Evolutionary conservation across 2,888 invertebrate species (phyloP), one percentile per base, ranked within the genome.

Genomic region (Disparrhopalites patrizii): DNA sequence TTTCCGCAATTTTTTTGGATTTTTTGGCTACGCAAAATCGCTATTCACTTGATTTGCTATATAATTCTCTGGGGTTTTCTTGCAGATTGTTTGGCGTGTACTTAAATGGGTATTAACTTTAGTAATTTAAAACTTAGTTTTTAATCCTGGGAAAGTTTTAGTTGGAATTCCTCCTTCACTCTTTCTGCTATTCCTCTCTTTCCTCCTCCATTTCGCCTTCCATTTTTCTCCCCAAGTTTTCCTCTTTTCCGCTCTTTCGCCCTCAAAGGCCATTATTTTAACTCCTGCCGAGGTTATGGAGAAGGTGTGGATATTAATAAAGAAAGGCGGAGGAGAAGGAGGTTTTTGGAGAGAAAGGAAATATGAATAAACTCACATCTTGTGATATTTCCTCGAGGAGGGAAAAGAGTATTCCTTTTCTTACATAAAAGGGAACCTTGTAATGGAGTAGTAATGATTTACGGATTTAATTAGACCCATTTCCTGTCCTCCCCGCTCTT

Each of bases 401-500:
- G 20, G 8, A 15, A 4, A 20, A 43, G n/a, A 4, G 5, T 43
- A 10, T 5, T 43, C n/a, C 8, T 10, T 20, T 43, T 43, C 5
- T 18, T n/a, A 10, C 8, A n/a, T n/a, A n/a, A n/a, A n/a, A 10
- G 43, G 43, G 5, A 10, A 20, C 5, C 8, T 43, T 43, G 43
- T 5, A 43, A 5, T n/a, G n/a, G n/a, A 43, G 43, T 43, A 43
- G 36, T 36, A 58, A 62, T 69, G 67, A 69, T 69, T 67, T 67
- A 69, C 69, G 69, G 68, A 62, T 69, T 69, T 69, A 69, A 69
- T 69, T 67, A 69, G 62, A 20, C 63, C 56, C 40, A n/a, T n/a
- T n/a, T n/a, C n/a, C n/a, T n/a, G n/a, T n/a, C n/a, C n/a, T n/a
- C n/a, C n/a, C n/a, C n/a, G n/a, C n/a, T n/a, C n/a, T n/a, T n/a